Base-by-base conservation (phyloP, 2,888 invertebrate species). In the Microctonus hyperodae region DNA sequence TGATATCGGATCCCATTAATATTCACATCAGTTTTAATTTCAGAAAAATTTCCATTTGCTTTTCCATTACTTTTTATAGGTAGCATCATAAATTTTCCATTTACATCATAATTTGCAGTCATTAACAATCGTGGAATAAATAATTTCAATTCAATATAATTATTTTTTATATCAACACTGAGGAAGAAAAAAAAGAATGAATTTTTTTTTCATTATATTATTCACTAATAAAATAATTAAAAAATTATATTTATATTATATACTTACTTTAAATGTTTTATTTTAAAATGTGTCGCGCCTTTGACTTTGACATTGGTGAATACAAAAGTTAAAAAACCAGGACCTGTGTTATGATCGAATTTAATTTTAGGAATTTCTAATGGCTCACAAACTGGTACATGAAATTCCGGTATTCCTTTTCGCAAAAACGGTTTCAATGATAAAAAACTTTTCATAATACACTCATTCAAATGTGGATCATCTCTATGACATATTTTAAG, bases 81-180 rank as follows among this genome's bases (percentile, higher is more conserved):
- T 83, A 93, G 85, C 90, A 92, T 88, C 72, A 93, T 84, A 37
- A 93, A 87, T 73, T 89, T 88, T 6, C 93, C 93, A 22, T 88
- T 84, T 72, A 93, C 86, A 4, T 84, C 86, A 80, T 94, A 93
- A 67, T 88, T 85, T 0, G 91, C 89, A 25, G 85, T 86, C 86
- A 92, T 87, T 64, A 86, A 85, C 48, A 93, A 78, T 62, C 88
- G 86, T 0, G 92, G 92, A 31, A 93, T 86, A 70, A 85, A 87
- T 28, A 93, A 73, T 69, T 88, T 89, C 11, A 91, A 85, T 5
- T 87, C 82, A 22, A 92, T 86, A 69, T 87, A 84, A 68, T 90
- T 86, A 56, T 87, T 88, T 1, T 86, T 84, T 11, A 86, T 75
- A 70, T 90, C 86, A 16, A 90, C 85, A 75, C 92, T 88, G 80